Evolutionary conservation across 2,113 vertebrate genomes (phyloP).

Genomic region (Bucco capensis): DNA sequence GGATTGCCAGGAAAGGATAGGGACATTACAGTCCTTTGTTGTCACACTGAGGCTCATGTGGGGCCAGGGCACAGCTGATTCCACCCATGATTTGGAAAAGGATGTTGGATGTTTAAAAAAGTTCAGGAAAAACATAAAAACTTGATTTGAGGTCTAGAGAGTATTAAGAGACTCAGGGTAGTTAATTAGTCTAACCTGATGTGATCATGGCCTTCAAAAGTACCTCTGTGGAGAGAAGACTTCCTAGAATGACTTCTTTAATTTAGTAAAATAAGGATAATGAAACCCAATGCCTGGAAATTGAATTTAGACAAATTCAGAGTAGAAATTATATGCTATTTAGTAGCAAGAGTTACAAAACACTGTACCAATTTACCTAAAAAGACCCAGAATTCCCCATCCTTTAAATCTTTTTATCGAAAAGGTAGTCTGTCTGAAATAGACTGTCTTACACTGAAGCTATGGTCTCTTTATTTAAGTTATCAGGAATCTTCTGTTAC

Average conservation of each 20-base stretch:
- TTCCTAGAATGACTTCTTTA: constrained; percentile 58
- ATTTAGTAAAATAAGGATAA: constrained; percentile 51
- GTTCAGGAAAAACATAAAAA: neutral
- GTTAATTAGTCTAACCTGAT: constrained; percentile 44
- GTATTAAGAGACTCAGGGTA: constrained; percentile 2
- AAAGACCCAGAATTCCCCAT: neutral
- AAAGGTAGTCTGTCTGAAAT: neutral
- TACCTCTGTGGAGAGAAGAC: constrained; percentile 27
- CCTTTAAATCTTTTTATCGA: neutral
- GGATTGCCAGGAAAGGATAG: neutral
- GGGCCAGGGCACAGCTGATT: neutral
- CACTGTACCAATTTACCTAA: neutral
- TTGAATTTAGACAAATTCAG: constrained; percentile 55
- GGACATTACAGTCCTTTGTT: fast-evolving
- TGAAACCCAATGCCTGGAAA: constrained; percentile 58
- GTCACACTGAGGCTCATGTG: fast-evolving
- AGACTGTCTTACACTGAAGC: neutral
- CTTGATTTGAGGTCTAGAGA: constrained; percentile 16
- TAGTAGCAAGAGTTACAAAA: constrained; percentile 7
- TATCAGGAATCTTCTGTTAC: neutral
- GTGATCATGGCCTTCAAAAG: constrained; percentile 41
- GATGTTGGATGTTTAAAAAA: neutral
- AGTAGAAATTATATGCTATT: constrained; percentile 47
- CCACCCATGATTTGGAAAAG: neutral
- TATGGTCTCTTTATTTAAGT: neutral